Evolutionary conservation across 2,113 vertebrate species (phyloP).

Genomic region (Pseudonaja textilis): DNA sequence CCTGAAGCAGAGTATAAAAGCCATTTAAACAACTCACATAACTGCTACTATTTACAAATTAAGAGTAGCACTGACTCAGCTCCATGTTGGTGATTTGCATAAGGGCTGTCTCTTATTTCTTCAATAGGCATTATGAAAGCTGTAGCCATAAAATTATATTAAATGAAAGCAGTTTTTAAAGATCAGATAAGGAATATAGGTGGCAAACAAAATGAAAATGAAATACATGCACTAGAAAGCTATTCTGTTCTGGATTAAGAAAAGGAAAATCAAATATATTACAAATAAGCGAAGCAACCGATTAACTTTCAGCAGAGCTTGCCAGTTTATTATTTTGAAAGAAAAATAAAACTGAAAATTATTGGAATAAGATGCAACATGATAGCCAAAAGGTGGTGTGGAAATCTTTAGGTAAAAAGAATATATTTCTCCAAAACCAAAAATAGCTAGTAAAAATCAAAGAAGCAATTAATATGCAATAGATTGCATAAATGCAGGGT

Average conservation of each 20-base stretch:
- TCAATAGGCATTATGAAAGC: not conserved
- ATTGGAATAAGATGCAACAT: conserved; percentile 8
- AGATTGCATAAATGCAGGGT: not conserved
- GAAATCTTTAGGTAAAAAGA: not conserved
- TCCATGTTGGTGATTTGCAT: not conserved
- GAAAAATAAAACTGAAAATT: conserved; percentile 19
- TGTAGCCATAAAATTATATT: conserved; percentile 31
- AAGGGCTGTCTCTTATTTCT: not conserved
- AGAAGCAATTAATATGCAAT: conserved; percentile 4
- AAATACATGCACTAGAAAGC: conserved; percentile 38
- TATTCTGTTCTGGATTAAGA: conserved; percentile 56
- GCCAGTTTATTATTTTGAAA: conserved; percentile 45
- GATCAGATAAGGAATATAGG: conserved; percentile 9
- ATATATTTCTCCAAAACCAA: conserved; percentile 1
- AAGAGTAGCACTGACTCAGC: not conserved
- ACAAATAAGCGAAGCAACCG: conserved; percentile 55
- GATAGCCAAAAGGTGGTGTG: not conserved
- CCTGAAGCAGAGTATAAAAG: not conserved
- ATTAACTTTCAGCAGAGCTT: conserved; percentile 57
- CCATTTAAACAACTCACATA: not conserved
- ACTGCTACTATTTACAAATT: not conserved
- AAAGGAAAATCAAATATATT: conserved; percentile 57
- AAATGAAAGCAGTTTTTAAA: too few species aligned
- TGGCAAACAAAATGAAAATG: conserved; percentile 51
- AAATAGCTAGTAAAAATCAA: conserved; percentile 2